A percentile compares a stretch with the other conserved stretches of the same genome.
These are phyloP conservation scores for Neodiprion virginianus DNA, from an alignment of 1,140 invertebrate species.

Conservation along the genomic window DNA sequence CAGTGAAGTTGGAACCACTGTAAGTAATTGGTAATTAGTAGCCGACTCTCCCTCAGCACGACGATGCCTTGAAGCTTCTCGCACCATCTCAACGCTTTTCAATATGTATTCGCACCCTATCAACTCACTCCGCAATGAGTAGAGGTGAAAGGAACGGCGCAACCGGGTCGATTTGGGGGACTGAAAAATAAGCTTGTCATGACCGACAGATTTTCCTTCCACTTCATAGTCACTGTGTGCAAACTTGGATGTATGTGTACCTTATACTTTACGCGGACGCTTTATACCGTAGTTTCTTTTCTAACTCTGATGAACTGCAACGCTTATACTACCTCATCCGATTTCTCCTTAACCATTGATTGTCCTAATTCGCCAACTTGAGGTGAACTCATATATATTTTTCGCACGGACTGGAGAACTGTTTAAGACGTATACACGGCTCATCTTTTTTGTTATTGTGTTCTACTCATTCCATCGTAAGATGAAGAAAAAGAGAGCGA, in stretches of 20 bases:
- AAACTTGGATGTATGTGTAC: too few relatives aligned
- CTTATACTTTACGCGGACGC: too few relatives aligned
- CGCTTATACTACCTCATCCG: background rate
- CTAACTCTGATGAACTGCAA: too few relatives aligned
- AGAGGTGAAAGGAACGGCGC: background rate
- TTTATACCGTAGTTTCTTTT: too few relatives aligned
- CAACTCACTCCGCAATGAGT: background rate
- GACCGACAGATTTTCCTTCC: too few relatives aligned
- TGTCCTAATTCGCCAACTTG: background rate
- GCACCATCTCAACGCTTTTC: background rate
- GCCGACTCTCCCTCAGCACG: background rate
- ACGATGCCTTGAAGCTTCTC: background rate
- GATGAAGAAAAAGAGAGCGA: too few relatives aligned
- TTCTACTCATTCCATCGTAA: too few relatives aligned
- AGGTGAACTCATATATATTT: background rate
- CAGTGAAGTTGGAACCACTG: background rate
- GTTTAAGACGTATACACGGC: background rate
- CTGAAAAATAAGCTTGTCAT: background rate
- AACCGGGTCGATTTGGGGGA: background rate
- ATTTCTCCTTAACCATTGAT: background rate
- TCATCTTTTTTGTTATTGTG: too few relatives aligned
- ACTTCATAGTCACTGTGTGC: too few relatives aligned
- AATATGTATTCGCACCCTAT: background rate
- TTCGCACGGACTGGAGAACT: background rate
- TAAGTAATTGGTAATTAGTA: conserved; percentile 8